These are phyloP conservation scores for Rhynchonycteris naso DNA, from an alignment of 2,797 vertebrate genomes.

Conservation along the genomic window DNA sequence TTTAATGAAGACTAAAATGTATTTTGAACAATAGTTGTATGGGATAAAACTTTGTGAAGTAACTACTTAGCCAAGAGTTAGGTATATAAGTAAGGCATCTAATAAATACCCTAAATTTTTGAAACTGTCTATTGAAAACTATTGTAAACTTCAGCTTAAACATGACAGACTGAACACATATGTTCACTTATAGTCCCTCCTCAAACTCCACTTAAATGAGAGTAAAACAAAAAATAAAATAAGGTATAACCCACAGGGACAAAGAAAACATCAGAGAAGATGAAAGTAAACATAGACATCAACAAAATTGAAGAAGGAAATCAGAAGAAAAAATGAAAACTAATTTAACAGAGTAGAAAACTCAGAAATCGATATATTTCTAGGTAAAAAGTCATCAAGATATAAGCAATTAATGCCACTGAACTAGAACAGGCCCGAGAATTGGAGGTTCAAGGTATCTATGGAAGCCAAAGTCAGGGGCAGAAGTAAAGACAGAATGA, in stretches of 20 bases:
- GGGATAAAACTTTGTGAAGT: conserved; percentile 6
- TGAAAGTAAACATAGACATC: neutral
- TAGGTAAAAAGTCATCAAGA: neutral
- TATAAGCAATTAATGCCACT: neutral
- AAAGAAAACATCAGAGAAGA: neutral
- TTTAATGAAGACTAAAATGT: conserved; percentile 16
- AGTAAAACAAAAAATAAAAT: neutral
- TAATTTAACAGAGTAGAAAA: neutral
- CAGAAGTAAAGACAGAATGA: neutral
- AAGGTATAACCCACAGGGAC: neutral
- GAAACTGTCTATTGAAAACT: conserved; percentile 24
- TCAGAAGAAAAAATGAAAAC: neutral
- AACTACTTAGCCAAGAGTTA: neutral
- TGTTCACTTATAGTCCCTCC: neutral
- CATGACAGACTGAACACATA: neutral
- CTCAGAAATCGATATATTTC: neutral
- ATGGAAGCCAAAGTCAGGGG: neutral
- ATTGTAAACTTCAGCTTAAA: conserved; percentile 12
- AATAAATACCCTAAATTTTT: neutral
- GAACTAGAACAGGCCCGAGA: neutral
- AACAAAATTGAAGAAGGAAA: neutral
- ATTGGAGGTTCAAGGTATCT: neutral
- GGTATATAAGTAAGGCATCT: neutral
- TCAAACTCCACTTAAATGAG: neutral
- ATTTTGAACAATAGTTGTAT: conserved; percentile 39